Percentiles rank a stretch among this genome's conserved stretches.
Conservation (phyloP, 2,113 vertebrate species). For the Neodon shergylaensis region DNA sequence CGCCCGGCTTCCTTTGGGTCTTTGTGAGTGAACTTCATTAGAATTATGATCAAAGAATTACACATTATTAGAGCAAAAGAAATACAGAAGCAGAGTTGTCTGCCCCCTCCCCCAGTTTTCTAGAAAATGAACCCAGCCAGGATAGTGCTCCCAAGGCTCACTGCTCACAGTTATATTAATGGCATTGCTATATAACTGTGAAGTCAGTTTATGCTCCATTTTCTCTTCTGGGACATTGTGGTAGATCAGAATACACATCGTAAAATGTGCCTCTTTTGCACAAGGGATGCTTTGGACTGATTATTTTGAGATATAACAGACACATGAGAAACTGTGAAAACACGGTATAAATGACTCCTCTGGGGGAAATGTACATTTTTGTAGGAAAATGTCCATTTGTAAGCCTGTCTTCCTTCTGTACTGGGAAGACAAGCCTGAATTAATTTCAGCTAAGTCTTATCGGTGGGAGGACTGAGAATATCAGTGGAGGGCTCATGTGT, state of each 20-base stretch:
- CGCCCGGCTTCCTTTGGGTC: not conserved
- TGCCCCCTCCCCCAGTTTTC: not conserved
- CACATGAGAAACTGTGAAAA: not conserved
- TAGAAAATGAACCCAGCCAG: not conserved
- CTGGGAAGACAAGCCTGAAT: not conserved
- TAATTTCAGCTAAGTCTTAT: not conserved
- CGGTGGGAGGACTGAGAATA: too few species aligned
- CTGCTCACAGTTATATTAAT: not conserved
- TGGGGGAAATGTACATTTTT: not conserved
- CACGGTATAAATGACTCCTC: not conserved
- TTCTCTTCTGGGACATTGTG: not conserved
- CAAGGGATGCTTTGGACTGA: not conserved
- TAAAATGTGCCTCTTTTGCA: not conserved
- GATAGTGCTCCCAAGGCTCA: not conserved
- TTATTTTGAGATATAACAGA: not conserved
- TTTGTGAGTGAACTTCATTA: not conserved
- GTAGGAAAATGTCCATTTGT: not conserved
- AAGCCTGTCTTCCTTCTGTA: not conserved
- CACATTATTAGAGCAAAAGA: not conserved
- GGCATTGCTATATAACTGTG: not conserved
- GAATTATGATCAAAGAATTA: not conserved
- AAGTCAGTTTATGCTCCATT: not conserved
- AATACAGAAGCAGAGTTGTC: not conserved
- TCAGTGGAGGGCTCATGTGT: not conserved
- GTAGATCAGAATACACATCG: not conserved